These are phyloP conservation scores for Meta bourneti DNA, from an alignment of 2,888 invertebrate species.

Conservation along the genomic window DNA sequence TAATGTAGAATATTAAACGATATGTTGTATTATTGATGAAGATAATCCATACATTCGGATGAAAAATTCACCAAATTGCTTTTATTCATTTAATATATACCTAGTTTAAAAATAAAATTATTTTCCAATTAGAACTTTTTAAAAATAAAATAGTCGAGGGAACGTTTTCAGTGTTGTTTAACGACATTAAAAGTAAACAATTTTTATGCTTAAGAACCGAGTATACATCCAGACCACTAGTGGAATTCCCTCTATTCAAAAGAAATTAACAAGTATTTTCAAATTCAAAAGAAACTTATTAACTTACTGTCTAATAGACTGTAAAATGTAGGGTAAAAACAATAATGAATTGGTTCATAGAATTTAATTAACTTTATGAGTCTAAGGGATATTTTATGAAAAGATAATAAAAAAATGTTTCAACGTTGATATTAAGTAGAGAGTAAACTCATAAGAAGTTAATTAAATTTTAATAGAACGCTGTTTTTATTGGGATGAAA, in stretches of 20 bases:
- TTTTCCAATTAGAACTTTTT: no score
- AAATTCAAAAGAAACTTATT: not conserved
- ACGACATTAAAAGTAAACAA: not conserved
- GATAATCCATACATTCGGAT: no score
- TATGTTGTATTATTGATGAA: no score
- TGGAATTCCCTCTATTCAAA: not conserved
- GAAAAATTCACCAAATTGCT: no score
- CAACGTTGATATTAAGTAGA: conserved; percentile 23
- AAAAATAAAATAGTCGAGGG: no score
- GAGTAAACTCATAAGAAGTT: conserved; percentile 50
- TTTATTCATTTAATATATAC: no score
- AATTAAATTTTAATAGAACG: conserved; percentile 56
- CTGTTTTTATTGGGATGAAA: conserved; percentile 1
- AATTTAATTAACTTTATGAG: conserved; percentile 60
- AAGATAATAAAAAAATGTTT: conserved; percentile 16
- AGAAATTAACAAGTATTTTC: not conserved
- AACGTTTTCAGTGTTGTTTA: no score
- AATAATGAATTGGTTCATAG: conserved; percentile 23
- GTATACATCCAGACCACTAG: not conserved
- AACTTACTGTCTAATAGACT: not conserved
- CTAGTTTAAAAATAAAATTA: no score
- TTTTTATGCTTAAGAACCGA: not conserved
- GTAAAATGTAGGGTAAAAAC: not conserved
- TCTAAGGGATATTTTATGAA: conserved; percentile 7
- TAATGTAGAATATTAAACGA: no score